Evolutionary conservation across 2,888 invertebrate genomes (phyloP), one percentile per base, ranked within the genome.

Genomic region (Lepetodrilus schrolli): DNA sequence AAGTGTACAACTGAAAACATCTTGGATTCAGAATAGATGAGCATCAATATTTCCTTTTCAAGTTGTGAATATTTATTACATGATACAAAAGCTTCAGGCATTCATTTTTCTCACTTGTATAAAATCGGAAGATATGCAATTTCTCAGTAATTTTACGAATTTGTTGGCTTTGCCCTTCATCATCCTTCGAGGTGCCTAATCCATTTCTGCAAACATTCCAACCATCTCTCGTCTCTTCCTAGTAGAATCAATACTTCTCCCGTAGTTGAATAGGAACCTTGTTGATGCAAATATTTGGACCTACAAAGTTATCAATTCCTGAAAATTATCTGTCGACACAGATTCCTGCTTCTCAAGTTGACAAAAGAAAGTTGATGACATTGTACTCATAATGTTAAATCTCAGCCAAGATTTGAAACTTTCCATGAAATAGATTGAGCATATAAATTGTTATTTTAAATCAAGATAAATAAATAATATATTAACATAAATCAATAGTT

Each of bases 271-370:
- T 26, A 17, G 58, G 30, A 58, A 26, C 58, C 17, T n/a, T 26
- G 17, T 7, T 17, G n/a, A 1, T 7, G 58, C 58, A 58, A 58
- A 58, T 58, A 58, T 30, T 23, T 58, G 26, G 26, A 58, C 58
- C 58, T 34, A 58, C 58, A 58, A 58, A 30, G 58, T 58, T 58
- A 58, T 30, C 58, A 30, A 30, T 58, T 58, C 58, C 10, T 58
- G 34, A 0, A 17, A 43, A 43, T 43, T n/a, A n/a, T n/a, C n/a
- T n/a, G n/a, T n/a, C n/a, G n/a, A n/a, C n/a, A n/a, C n/a, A n/a
- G n/a, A n/a, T n/a, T n/a, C n/a, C n/a, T n/a, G n/a, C n/a, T n/a
- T n/a, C n/a, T n/a, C n/a, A n/a, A n/a, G n/a, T n/a, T n/a, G n/a
- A n/a, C n/a, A n/a, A n/a, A n/a, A n/a, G n/a, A n/a, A n/a, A n/a